Conservation (phyloP, 1,140 invertebrate species). For the Cylas formicarius region DNA sequence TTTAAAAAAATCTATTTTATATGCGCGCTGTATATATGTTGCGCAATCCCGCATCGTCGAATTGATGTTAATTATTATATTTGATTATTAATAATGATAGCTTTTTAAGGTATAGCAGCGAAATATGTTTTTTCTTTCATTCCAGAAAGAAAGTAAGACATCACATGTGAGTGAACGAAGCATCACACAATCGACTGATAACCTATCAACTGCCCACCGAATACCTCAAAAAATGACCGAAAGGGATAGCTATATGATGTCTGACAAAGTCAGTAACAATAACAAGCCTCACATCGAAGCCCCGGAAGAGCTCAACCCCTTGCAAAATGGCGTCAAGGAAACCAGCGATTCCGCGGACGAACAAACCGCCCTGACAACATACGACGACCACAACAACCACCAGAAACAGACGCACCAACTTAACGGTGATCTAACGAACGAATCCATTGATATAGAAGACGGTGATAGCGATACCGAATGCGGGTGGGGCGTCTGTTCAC, state of each 20-base stretch:
- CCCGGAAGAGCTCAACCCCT: constrained; percentile 12
- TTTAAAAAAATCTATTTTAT: no score
- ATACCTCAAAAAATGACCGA: constrained; percentile 7
- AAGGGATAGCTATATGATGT: constrained; percentile 16
- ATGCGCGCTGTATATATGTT: no score
- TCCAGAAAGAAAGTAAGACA: constrained; percentile 2
- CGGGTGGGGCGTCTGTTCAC: constrained; percentile 61
- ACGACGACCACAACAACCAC: constrained; percentile 13
- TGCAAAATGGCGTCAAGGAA: constrained; percentile 20
- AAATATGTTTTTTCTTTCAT: no score
- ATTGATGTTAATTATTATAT: no score
- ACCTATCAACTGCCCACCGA: constrained; percentile 4
- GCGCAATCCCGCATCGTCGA: no score
- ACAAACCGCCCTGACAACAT: constrained; percentile 13
- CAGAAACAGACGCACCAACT: constrained; percentile 13
- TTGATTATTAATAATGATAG: no score
- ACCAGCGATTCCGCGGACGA: constrained; percentile 13
- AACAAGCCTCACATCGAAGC: constrained; percentile 15
- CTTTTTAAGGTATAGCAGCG: no score
- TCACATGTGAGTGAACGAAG: no score
- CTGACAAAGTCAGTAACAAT: constrained; percentile 20
- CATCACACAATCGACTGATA: neutral
- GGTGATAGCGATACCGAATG: constrained; percentile 52
- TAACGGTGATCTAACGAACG: constrained; percentile 11
- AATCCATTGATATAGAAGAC: constrained; percentile 22